phyloP scores from a whole-genome alignment of 1,140 invertebrate species.

The Babylonia areolata region DNA sequence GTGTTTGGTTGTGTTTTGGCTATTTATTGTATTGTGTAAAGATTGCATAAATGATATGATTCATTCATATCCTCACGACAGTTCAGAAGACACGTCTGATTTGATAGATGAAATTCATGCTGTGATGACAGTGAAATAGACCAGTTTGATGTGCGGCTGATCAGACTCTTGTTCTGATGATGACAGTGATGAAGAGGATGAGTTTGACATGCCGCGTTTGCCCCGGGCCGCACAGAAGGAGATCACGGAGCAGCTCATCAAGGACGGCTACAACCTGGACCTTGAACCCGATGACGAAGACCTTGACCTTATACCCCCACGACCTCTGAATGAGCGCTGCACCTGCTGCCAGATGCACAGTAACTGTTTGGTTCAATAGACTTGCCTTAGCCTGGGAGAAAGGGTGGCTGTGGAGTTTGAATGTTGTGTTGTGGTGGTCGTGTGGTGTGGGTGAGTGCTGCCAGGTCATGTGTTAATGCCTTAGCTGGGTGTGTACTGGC shows the following conservation, averaged over 20 bases:
- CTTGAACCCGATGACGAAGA: constrained; percentile 81
- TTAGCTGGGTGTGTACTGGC: background rate
- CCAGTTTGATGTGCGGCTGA: too few relatives aligned
- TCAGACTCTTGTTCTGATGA: too few relatives aligned
- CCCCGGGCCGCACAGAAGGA: constrained; percentile 70
- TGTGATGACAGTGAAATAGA: too few relatives aligned
- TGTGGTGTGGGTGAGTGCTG: background rate
- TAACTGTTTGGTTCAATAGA: constrained; percentile 45
- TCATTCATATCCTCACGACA: too few relatives aligned
- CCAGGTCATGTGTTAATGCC: background rate
- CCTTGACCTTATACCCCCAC: constrained; percentile 77
- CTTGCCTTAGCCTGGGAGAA: constrained; percentile 1
- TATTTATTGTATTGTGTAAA: too few relatives aligned
- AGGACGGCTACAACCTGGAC: constrained; percentile 76
- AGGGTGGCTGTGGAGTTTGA: too few relatives aligned
- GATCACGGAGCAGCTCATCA: constrained; percentile 74
- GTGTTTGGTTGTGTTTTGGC: too few relatives aligned
- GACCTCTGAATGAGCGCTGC: constrained; percentile 75
- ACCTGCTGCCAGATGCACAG: constrained; percentile 71
- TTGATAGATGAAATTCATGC: too few relatives aligned
- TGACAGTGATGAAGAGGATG: constrained; percentile 74
- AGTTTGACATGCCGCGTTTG: constrained; percentile 71
- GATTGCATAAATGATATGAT: too few relatives aligned
- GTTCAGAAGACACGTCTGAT: too few relatives aligned
- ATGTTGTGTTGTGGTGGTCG: too few relatives aligned